Evolutionary conservation across 2,888 invertebrate genomes (phyloP).

Genomic region (Apamea monoglypha): DNA sequence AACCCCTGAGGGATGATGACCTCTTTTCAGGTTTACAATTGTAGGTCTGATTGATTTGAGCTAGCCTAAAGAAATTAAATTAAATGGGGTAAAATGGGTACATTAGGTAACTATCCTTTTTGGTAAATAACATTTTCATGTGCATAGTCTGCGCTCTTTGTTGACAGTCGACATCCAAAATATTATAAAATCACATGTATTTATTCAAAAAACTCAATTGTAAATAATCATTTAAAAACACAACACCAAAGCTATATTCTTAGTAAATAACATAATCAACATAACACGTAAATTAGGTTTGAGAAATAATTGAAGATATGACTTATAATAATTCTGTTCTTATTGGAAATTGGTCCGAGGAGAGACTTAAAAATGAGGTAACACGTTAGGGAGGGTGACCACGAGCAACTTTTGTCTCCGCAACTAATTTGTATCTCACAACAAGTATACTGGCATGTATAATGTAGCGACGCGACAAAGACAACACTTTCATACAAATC

Average conservation of each 20-base stretch:
- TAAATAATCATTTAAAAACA: not conserved
- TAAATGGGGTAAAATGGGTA: not conserved
- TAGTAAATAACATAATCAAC: not conserved
- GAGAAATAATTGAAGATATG: slow-evolving; percentile 67
- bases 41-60: too few species aligned
- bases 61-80: too few species aligned
- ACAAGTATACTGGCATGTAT: too few species aligned
- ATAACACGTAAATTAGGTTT: not conserved
- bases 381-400: not conserved
- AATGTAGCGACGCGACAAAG: too few species aligned
- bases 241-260: not conserved
- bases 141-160: not conserved
- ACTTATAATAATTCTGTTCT: slow-evolving; percentile 82
- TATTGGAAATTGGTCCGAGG: slow-evolving; percentile 86
- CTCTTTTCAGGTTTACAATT: too few species aligned
- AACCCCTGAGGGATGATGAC: too few species aligned
- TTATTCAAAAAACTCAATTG: not conserved
- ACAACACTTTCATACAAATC: too few species aligned
- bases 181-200: not conserved
- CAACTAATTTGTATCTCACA: too few species aligned
- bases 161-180: not conserved
- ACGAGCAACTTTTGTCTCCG: too few species aligned
- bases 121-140: not conserved
- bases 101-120: not conserved
- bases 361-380: slow-evolving; percentile 85